Evolutionary conservation across 2,888 invertebrate genomes (phyloP).

Genomic region (Cynaeus angustus): DNA sequence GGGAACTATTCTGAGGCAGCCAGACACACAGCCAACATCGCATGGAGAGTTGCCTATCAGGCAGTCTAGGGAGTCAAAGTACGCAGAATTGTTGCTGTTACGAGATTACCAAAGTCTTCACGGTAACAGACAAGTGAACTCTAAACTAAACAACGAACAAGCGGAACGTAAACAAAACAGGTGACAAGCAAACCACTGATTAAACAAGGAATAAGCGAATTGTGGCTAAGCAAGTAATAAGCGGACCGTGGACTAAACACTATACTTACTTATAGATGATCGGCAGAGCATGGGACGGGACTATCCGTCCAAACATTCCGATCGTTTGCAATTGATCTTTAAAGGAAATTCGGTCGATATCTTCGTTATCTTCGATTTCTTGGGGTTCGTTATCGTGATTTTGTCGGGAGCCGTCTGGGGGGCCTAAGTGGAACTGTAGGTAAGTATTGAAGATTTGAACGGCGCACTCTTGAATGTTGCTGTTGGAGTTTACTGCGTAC

Average conservation of each 20-base stretch:
- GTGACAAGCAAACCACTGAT: too few relatives aligned
- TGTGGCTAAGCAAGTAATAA: too few relatives aligned
- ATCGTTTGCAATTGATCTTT: constrained; percentile 85
- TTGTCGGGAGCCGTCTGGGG: constrained; percentile 83
- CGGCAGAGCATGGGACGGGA: constrained; percentile 79
- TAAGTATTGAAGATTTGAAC: constrained; percentile 85
- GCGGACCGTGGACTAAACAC: background rate
- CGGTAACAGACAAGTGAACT: too few relatives aligned
- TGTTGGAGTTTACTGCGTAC: constrained; percentile 64
- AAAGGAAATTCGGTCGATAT: constrained; percentile 79
- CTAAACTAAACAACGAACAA: too few relatives aligned
- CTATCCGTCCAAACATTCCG: constrained; percentile 78
- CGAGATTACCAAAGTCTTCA: too few relatives aligned
- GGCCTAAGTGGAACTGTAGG: constrained; percentile 84
- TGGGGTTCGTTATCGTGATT: constrained; percentile 70
- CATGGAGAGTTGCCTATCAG: too few relatives aligned
- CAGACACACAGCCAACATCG: too few relatives aligned
- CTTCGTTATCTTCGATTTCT: constrained; percentile 79
- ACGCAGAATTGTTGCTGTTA: too few relatives aligned
- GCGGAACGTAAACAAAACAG: too few relatives aligned
- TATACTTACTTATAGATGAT: constrained; percentile 75
- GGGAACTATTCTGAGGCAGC: too few relatives aligned
- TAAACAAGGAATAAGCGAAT: too few relatives aligned
- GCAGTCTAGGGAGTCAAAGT: too few relatives aligned
- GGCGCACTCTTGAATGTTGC: constrained; percentile 65